These are phyloP conservation scores for Heliothis virescens DNA, from an alignment of 1,140 invertebrate genomes.

Conservation along the genomic window DNA sequence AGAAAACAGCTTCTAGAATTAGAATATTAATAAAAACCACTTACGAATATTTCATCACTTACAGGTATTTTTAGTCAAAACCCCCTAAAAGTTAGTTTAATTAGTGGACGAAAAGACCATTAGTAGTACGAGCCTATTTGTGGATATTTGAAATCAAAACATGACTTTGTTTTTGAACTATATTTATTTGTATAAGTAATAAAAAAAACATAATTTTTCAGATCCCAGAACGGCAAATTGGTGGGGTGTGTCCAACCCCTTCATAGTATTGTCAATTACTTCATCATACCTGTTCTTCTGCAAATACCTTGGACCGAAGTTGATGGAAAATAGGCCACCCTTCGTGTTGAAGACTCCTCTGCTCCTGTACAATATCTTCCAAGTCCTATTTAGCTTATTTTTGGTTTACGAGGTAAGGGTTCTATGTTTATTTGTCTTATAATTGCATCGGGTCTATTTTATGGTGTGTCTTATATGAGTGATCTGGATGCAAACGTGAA, in stretches of 20 bases:
- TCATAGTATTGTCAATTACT: conserved; percentile 52
- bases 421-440: conserved; percentile 7
- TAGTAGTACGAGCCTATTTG: too few species aligned
- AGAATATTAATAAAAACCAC: too few species aligned
- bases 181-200: too few species aligned
- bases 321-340: conserved; percentile 65
- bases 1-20: too few species aligned
- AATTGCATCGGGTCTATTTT: neutral
- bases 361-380: conserved; percentile 91
- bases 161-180: too few species aligned
- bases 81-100: too few species aligned
- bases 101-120: too few species aligned
- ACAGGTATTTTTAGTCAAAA: too few species aligned
- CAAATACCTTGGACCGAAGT: conserved; percentile 60
- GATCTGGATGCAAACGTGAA: too few species aligned
- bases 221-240: conserved; percentile 63
- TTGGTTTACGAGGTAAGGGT: conserved; percentile 53
- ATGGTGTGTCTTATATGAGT: too few species aligned
- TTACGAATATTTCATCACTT: too few species aligned
- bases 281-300: conserved; percentile 62
- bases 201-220: conserved; percentile 45
- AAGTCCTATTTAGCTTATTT: conserved; percentile 87
- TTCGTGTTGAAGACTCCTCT: conserved; percentile 84
- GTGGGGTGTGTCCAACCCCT: conserved; percentile 57
- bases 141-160: too few species aligned